Evolutionary conservation across 2,888 invertebrate genomes (phyloP).

Genomic region (Tiliacea citrago): DNA sequence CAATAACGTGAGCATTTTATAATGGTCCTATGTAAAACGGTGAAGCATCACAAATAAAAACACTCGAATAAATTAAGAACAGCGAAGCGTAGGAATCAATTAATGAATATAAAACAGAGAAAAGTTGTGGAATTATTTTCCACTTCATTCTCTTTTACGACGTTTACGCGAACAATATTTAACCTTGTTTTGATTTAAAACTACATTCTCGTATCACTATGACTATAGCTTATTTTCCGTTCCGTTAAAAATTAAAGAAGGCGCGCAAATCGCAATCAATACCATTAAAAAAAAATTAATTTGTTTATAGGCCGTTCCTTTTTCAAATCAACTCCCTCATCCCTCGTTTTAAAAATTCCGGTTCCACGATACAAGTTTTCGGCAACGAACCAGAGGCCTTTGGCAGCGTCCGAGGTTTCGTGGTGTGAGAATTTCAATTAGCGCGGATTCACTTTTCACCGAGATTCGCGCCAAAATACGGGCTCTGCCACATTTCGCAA

Average conservation of each 20-base stretch:
- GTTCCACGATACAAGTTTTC: slow-evolving; percentile 50
- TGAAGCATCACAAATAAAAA: slow-evolving; percentile 34
- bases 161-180: slow-evolving; percentile 35
- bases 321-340: slow-evolving; percentile 34
- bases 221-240: background rate
- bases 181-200: slow-evolving; percentile 20
- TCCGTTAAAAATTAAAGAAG: slow-evolving; percentile 6
- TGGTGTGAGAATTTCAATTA: slow-evolving; percentile 73
- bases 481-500: slow-evolving; percentile 59
- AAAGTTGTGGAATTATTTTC: slow-evolving; percentile 44
- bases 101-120: slow-evolving; percentile 49
- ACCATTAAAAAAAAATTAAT: background rate
- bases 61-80: slow-evolving; percentile 38
- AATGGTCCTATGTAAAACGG: slow-evolving; percentile 11
- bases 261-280: background rate
- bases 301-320: slow-evolving; percentile 10
- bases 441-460: slow-evolving; percentile 68
- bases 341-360: slow-evolving; percentile 43
- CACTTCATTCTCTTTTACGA: slow-evolving; percentile 39
- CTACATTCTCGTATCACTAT: background rate
- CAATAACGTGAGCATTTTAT: slow-evolving; percentile 10
- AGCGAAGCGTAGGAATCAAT: slow-evolving; percentile 49
- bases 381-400: slow-evolving; percentile 49
- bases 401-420: slow-evolving; percentile 64
- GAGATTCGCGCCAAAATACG: slow-evolving; percentile 64